Percentiles rank a stretch among this genome's conserved stretches.
These are phyloP conservation scores for Stenodera caucasica DNA, from an alignment of 2,888 invertebrate genomes.

Conservation along the genomic window DNA sequence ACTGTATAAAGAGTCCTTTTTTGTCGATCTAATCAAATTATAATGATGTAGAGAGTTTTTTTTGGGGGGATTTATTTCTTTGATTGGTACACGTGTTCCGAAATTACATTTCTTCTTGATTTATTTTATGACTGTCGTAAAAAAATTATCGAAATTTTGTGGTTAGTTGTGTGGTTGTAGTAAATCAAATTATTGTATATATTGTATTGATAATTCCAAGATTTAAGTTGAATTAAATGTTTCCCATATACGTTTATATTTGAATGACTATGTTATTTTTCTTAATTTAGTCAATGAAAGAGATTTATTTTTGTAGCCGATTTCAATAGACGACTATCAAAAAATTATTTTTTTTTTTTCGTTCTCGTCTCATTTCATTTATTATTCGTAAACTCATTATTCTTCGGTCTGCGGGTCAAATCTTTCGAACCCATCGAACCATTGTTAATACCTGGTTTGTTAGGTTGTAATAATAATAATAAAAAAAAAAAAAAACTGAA, in stretches of 20 bases:
- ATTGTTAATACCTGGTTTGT: constrained; percentile 1
- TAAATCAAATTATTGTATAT: too few species aligned
- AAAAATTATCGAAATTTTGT: constrained; percentile 3
- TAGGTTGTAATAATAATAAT: neutral
- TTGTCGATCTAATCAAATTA: too few species aligned
- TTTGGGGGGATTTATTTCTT: too few species aligned
- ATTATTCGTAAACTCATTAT: neutral
- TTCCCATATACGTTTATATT: too few species aligned
- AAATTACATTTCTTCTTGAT: neutral
- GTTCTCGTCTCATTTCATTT: neutral
- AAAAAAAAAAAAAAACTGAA: neutral
- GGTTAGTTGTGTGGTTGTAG: neutral
- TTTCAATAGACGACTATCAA: too few species aligned
- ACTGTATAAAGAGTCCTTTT: too few species aligned
- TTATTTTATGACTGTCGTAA: neutral
- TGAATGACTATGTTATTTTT: too few species aligned
- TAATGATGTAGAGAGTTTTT: too few species aligned
- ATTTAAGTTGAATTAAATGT: too few species aligned
- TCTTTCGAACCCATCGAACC: neutral
- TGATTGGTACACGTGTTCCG: neutral
- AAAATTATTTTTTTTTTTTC: neutral
- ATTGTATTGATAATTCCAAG: too few species aligned
- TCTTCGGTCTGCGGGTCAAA: neutral
- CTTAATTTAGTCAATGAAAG: too few species aligned
- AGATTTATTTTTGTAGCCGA: too few species aligned